Percentiles rank a stretch among this genome's conserved stretches.
phyloP scores from a whole-genome alignment of 2,113 vertebrate genomes.

The Scomber colias region DNA sequence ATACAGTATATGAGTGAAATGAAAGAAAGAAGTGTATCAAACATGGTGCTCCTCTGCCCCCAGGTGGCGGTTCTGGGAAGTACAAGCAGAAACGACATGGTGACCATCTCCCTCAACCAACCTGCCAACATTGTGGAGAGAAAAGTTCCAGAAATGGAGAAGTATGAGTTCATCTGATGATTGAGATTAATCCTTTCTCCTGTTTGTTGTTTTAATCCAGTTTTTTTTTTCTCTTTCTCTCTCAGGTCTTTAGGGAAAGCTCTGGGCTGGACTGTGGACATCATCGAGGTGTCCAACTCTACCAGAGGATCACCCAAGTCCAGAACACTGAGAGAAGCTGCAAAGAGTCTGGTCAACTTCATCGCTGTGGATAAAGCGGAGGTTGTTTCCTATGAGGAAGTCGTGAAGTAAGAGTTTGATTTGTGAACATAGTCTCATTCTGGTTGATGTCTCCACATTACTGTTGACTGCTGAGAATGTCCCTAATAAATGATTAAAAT shows the following conservation, averaged over 20 bases:
- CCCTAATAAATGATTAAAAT: too few species aligned
- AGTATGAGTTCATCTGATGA: conserved; percentile 59
- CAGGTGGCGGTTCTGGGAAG: conserved; percentile 78
- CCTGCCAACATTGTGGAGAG: conserved; percentile 78
- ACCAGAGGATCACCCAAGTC: conserved; percentile 19
- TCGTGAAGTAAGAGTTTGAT: conserved; percentile 76
- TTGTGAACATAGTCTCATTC: too few species aligned
- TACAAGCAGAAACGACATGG: conserved; percentile 67
- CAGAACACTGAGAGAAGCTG: conserved; percentile 28
- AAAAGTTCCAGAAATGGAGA: conserved; percentile 71
- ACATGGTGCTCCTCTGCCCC: conserved; percentile 1
- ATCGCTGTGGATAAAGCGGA: conserved; percentile 36
- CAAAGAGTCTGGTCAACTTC: conserved; percentile 70
- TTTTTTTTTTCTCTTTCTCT: too few species aligned
- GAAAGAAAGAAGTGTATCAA: neutral
- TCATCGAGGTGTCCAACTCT: conserved; percentile 60
- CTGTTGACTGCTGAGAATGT: too few species aligned
- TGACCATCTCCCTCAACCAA: conserved; percentile 78
- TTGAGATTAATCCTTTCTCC: accelerated
- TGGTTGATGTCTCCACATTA: too few species aligned
- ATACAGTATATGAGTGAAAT: too few species aligned
- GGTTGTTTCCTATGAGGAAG: conserved; percentile 59
- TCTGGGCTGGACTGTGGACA: conserved; percentile 73
- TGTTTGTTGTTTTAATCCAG: neutral
- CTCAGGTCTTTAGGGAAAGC: conserved; percentile 77